Evolutionary conservation across 30 jellyfish, hydroid and myxozoan species (phyloP).

Genomic region (Turritopsis dohrnii): DNA sequence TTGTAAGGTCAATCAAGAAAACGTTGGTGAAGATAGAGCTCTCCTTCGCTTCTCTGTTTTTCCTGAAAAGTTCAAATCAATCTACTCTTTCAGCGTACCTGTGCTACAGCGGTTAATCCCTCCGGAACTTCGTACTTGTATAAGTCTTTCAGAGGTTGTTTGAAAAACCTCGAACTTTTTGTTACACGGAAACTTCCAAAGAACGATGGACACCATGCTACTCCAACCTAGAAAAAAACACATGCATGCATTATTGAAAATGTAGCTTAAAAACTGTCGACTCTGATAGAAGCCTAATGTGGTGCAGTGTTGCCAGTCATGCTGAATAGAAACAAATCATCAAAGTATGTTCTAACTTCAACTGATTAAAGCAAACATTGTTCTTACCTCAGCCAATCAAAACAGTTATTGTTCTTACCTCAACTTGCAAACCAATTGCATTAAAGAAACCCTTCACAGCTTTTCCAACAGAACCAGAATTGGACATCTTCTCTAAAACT

Average conservation of each 20-base stretch:
- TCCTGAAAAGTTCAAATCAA: no score
- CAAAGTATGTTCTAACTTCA: not conserved
- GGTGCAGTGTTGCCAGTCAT: not conserved
- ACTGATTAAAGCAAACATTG: no score
- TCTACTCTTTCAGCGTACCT: constrained; percentile 52
- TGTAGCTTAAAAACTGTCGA: no score
- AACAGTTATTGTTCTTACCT: constrained; percentile 33
- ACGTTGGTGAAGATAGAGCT: no score
- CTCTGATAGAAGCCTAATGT: no score
- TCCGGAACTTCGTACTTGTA: constrained; percentile 56
- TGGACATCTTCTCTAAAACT: constrained; percentile 72
- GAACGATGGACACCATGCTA: constrained; percentile 66
- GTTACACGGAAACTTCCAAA: constrained; percentile 53
- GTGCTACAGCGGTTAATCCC: constrained; percentile 87
- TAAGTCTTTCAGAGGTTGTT: constrained; percentile 62
- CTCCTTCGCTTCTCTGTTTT: no score
- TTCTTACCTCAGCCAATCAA: not conserved
- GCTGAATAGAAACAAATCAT: no score
- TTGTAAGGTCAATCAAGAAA: no score
- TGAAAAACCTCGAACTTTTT: constrained; percentile 62
- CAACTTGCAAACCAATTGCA: constrained; percentile 76
- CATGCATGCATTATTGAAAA: no score
- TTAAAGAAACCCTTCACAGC: constrained; percentile 64
- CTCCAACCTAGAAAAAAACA: constrained; percentile 54
- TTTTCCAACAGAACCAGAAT: constrained; percentile 69